Base-by-base conservation (phyloP, 1,140 invertebrate species). In the Hyles euphorbiae region DNA sequence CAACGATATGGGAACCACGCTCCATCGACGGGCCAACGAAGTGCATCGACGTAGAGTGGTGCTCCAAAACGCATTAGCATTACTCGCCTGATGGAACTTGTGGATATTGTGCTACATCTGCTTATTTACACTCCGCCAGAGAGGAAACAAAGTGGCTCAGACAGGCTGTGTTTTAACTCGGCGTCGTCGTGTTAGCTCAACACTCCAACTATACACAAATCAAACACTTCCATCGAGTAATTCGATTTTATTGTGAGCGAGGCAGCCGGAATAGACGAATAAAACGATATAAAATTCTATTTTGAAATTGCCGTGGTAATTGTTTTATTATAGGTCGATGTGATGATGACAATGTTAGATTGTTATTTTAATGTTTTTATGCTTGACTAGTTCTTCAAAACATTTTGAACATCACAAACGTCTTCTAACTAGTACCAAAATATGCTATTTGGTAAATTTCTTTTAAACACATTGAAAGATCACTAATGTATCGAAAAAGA, bases 21-120 rank as follows among this genome's bases (percentile, higher is more conserved):
- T 69, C 61, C 52, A 72, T 74, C 60, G 74, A 58, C 49, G 58
- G 60, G 36, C 60, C 59, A 57, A 22, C 63, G 61, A 55, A 64
- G 65, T 64, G 70, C 67, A 69, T 60, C 63, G 51, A 49, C 43
- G 53, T 55, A 58, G 57, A 77, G 70, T 65, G 73, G 64, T 71
- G 67, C 70, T 75, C 60, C 60, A 68, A 72, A 78, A 74, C 59
- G 63, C 70, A 75, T 76, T 78, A 74, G 67, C 67, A 64, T 71
- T 69, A 66, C 65, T 55, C 58, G 62, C 60, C 48, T 58, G 64
- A 68, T 69, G 64, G 65, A 68, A 61, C 69, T 64, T 61, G 55
- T 63, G 63, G 63, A 67, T 65, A 64, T 63, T 65, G 56, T 58
- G 44, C 22, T 50, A 50, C 36, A 60, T 32, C 52, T 34, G 52